A percentile compares a stretch with the other conserved stretches of the same genome.
Evolutionary conservation across 2,888 invertebrate species (phyloP).

Genomic region (Chrysolina americana): DNA sequence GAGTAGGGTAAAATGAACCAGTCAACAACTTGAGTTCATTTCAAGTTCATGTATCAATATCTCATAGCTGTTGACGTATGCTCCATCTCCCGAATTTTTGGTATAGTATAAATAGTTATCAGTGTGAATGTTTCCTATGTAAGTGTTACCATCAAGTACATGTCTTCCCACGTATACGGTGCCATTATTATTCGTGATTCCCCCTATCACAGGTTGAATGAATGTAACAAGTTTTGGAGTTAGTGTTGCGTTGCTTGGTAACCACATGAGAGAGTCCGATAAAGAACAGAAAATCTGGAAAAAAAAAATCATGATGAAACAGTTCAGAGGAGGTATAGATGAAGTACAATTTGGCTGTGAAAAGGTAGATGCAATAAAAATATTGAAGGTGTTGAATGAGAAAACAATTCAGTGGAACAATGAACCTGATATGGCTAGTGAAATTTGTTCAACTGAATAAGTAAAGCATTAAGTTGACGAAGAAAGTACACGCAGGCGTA

Average conservation of each 20-base stretch:
- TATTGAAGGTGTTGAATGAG: too few species aligned
- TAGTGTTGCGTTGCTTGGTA: constrained; percentile 2
- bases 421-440: too few species aligned
- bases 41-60: constrained; percentile 22
- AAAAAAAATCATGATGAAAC: neutral
- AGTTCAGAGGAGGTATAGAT: too few species aligned
- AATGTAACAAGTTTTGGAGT: constrained; percentile 2
- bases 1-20: too few species aligned
- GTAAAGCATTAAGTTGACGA: too few species aligned
- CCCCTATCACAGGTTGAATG: constrained; percentile 22
- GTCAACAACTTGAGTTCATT: constrained; percentile 2
- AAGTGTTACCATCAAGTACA: neutral
- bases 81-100: neutral
- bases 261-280: constrained; percentile 8
- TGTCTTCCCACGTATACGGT: constrained; percentile 23
- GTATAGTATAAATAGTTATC: constrained; percentile 21
- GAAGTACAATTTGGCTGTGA: too few species aligned
- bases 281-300: constrained; percentile 22
- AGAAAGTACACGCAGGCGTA: too few species aligned
- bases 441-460: too few species aligned
- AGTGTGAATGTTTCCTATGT: constrained; percentile 21
- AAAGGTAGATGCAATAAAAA: too few species aligned
- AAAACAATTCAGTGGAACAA: too few species aligned
- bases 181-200: constrained; percentile 19
- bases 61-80: constrained; percentile 2